These are phyloP conservation scores for Meda fulgida DNA, from an alignment of 2,797 vertebrate species.

Conservation along the genomic window DNA sequence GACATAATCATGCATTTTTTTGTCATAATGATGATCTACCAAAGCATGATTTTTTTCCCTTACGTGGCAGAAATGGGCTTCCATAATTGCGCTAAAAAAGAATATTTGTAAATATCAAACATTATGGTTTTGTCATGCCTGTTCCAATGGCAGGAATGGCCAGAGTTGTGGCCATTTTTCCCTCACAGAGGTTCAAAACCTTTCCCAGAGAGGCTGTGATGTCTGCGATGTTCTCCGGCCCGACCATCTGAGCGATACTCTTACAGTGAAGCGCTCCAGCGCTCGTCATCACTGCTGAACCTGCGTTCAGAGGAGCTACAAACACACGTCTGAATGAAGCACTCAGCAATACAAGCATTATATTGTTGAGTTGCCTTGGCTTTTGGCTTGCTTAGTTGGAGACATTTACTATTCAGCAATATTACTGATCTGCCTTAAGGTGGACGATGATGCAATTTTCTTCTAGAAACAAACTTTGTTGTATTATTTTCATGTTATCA, in stretches of 20 bases:
- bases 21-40: neutral
- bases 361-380: too few species aligned
- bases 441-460: too few species aligned
- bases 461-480: too few species aligned
- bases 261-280: conserved; percentile 66
- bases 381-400: too few species aligned
- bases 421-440: too few species aligned
- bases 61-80: neutral
- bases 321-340: neutral
- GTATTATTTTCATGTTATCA: too few species aligned
- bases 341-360: too few species aligned
- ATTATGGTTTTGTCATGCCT: conserved; percentile 51
- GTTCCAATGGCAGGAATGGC: conserved; percentile 70
- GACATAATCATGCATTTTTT: neutral
- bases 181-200: conserved; percentile 63
- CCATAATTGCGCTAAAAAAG: neutral
- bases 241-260: conserved; percentile 68
- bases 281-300: conserved; percentile 63
- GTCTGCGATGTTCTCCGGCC: conserved; percentile 36
- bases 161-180: conserved; percentile 49
- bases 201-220: conserved; percentile 59
- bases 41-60: neutral
- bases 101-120: neutral
- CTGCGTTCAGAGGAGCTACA: conserved; percentile 59
- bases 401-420: too few species aligned